Evolutionary conservation across 2,888 invertebrate genomes (phyloP), one percentile per base, ranked within the genome.

Genomic region (Prosapia bicincta): DNA sequence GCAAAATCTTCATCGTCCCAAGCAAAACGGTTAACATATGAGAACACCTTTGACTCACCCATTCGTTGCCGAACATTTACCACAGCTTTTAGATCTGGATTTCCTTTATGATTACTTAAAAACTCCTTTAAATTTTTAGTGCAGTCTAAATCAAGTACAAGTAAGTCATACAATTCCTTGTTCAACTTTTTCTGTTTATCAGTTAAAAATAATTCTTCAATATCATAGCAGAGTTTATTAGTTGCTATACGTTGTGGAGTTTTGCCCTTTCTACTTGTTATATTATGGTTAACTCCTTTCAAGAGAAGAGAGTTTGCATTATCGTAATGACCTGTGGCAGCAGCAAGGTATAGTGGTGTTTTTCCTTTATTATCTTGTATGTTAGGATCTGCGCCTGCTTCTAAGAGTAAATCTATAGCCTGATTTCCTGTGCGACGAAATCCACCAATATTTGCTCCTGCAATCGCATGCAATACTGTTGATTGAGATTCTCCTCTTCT

Each of bases 401-500:
- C 38, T 70, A 70, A 70, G 20, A 70, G 70, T 70, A 70, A 70
- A 70, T 28, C 38, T 70, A 70, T 70, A 70, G 38, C 70, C 30
- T 70, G 38, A 32, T 32, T 70, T 70, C 38, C 38, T 70, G 32
- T 70, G 20, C 70, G 15, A 32, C 70, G 32, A 70, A 70, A 70
- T 70, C n/a, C 70, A 32, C 70, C 70, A 70, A 32, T 32, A 28
- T 70, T 70, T 70, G 70, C n/a, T n/a, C n/a, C n/a, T n/a, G n/a
- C n/a, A 15, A 70, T 70, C 20, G 70, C 70, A 70, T 70, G 70
- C 70, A 70, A 32, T 70, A 70, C 38, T 70, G 70, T 70, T 32
- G 38, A 70, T 32, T 70, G 30, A 32, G 70, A 70, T 32, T 70
- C 38, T 70, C 32, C 70, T 70, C 70, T 70, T 70, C 23, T 28